Conservation (phyloP, 2,888 invertebrate genomes). For the Caenorhabditis doughertyi region DNA sequence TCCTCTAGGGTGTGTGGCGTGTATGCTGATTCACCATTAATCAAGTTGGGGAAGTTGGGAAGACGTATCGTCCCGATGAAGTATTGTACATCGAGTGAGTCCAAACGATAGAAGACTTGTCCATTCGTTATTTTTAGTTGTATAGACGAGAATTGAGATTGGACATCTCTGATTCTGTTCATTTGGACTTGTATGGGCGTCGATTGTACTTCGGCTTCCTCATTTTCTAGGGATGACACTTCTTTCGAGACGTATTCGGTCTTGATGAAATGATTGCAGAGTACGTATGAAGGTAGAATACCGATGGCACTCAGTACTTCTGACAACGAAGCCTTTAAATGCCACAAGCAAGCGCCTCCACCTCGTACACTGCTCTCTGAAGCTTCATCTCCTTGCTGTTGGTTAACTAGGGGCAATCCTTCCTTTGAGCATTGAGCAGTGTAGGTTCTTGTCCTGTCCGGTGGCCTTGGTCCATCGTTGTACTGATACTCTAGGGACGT, state of each 20-base stretch:
- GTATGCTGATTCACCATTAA: neutral
- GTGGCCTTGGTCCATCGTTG: too few relatives aligned
- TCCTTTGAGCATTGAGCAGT: too few relatives aligned
- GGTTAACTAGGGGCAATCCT: too few relatives aligned
- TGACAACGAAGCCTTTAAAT: neutral
- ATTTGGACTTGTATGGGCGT: neutral
- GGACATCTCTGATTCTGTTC: neutral
- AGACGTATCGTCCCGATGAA: neutral
- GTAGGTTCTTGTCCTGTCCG: too few relatives aligned
- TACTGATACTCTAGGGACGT: too few relatives aligned
- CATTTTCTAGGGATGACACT: neutral
- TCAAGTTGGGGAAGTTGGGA: neutral
- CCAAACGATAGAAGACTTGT: neutral
- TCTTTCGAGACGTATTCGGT: neutral
- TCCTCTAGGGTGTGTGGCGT: neutral
- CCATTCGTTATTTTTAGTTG: neutral
- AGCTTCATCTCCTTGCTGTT: too few relatives aligned
- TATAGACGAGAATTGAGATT: constrained; percentile 9
- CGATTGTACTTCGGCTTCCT: neutral
- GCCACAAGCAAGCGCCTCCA: too few relatives aligned
- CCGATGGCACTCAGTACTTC: neutral
- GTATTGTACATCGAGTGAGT: neutral
- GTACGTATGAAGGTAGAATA: neutral
- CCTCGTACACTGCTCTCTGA: too few relatives aligned
- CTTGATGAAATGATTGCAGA: neutral